Conservation (phyloP, 2,113 vertebrate species). For the Panurus biarmicus region DNA sequence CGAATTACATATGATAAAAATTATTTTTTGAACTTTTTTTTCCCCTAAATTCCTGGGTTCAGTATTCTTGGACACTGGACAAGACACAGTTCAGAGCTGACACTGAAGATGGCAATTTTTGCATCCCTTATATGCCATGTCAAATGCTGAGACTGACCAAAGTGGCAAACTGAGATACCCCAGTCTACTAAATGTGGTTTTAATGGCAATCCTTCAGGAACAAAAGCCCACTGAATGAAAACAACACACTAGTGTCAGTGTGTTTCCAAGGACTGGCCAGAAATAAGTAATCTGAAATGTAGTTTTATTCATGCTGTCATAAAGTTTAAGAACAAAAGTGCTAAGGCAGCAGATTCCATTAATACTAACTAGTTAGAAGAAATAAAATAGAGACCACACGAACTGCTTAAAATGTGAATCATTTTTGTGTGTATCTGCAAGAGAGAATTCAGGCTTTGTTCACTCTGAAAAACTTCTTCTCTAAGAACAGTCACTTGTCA, state of each 20-base stretch:
- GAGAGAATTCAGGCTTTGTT: not conserved
- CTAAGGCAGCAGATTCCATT: slow-evolving; percentile 12
- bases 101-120: not conserved
- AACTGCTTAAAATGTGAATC: not conserved
- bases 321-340: not conserved
- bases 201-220: not conserved
- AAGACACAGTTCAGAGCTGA: not conserved
- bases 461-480: not conserved
- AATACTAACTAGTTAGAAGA: not conserved
- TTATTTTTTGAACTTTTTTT: not conserved
- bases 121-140: not conserved
- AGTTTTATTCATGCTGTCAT: not conserved
- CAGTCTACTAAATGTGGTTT: not conserved
- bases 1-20: not conserved
- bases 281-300: not conserved
- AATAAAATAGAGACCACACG: not conserved
- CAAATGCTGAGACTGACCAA: slow-evolving; percentile 1
- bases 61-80: not conserved
- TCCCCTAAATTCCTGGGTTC: not conserved
- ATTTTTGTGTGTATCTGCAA: not conserved
- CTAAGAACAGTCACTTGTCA: not conserved
- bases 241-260: not conserved
- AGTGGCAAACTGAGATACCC: not conserved
- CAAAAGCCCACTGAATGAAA: slow-evolving; percentile 2
- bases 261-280: not conserved